A percentile compares a stretch with the other conserved stretches of the same genome.
These are phyloP conservation scores for Sinotaia quadrata DNA, from an alignment of 2,888 invertebrate species.

Conservation along the genomic window DNA sequence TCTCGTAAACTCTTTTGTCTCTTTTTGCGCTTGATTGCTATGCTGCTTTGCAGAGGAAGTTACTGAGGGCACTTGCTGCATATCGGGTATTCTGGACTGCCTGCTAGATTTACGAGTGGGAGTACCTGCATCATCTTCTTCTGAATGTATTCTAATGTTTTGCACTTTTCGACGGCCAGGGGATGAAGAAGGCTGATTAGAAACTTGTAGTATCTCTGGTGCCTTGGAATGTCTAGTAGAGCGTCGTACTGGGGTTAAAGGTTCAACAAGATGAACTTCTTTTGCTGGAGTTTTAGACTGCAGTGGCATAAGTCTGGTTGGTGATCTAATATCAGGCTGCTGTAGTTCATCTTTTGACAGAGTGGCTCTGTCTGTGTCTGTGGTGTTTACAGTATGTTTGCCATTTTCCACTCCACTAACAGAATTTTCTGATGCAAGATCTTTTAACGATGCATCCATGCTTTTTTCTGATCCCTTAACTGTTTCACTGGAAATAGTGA, in stretches of 20 bases:
- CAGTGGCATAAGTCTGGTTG: not conserved
- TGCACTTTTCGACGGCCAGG: constrained; percentile 1
- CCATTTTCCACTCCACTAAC: not conserved
- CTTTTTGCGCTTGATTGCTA: not conserved
- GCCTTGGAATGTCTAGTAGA: constrained; percentile 21
- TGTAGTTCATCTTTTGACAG: too few relatives aligned
- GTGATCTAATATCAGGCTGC: too few relatives aligned
- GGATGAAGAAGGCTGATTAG: not conserved
- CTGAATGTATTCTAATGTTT: not conserved
- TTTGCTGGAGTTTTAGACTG: constrained; percentile 14
- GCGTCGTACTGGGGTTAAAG: constrained; percentile 28
- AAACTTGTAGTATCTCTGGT: not conserved
- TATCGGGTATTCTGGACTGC: not conserved
- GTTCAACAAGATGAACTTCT: constrained; percentile 6
- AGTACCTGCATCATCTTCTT: not conserved
- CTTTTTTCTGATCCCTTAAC: not conserved
- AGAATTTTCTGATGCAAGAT: not conserved
- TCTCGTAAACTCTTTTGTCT: not conserved
- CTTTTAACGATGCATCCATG: not conserved
- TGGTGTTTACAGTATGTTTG: not conserved
- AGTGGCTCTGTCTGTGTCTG: not conserved
- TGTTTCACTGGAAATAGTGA: constrained; percentile 7
- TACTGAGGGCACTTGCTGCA: not conserved
- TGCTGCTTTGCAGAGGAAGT: too few relatives aligned
- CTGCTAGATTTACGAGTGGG: not conserved